Evolutionary conservation across 2,113 vertebrate genomes (phyloP).

Genomic region (Sapayoa aenigma): DNA sequence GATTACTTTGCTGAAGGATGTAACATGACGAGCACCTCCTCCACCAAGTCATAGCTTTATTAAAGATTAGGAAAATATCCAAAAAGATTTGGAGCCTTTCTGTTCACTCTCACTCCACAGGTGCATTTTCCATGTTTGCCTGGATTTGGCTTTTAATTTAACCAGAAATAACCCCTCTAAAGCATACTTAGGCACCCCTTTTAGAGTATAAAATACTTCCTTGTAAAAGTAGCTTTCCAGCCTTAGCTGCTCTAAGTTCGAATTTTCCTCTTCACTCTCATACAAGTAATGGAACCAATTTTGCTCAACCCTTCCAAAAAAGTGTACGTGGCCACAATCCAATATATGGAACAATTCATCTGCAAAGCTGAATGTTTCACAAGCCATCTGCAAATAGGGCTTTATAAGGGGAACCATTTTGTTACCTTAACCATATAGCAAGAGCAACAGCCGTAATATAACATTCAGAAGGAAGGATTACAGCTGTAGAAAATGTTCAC

Average conservation of each 20-base stretch:
- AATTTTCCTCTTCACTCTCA: not conserved
- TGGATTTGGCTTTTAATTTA: constrained; percentile 21
- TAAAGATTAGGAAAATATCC: constrained; percentile 15
- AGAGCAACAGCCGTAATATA: not conserved
- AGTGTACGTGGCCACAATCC: not conserved
- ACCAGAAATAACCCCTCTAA: constrained; percentile 17
- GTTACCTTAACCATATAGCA: not conserved
- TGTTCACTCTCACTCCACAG: not conserved
- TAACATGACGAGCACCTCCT: constrained; percentile 8
- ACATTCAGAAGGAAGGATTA: constrained; percentile 44
- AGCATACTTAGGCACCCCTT: not conserved
- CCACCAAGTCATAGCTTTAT: not conserved
- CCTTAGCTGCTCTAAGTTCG: not conserved
- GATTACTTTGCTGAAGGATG: not conserved
- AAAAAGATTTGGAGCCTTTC: not conserved
- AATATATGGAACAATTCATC: not conserved
- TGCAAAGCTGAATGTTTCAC: constrained; percentile 32
- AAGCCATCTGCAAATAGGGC: constrained; percentile 40
- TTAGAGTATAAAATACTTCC: not conserved
- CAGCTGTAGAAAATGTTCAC: constrained; percentile 44
- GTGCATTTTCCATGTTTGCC: constrained; percentile 23
- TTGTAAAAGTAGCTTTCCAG: constrained; percentile 16
- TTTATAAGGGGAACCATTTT: constrained; percentile 34
- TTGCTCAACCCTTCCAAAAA: not conserved
- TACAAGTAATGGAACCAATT: not conserved